Base-by-base conservation (phyloP, 2,888 invertebrate genomes). In the Lepidocyrtoides sp. region DNA sequence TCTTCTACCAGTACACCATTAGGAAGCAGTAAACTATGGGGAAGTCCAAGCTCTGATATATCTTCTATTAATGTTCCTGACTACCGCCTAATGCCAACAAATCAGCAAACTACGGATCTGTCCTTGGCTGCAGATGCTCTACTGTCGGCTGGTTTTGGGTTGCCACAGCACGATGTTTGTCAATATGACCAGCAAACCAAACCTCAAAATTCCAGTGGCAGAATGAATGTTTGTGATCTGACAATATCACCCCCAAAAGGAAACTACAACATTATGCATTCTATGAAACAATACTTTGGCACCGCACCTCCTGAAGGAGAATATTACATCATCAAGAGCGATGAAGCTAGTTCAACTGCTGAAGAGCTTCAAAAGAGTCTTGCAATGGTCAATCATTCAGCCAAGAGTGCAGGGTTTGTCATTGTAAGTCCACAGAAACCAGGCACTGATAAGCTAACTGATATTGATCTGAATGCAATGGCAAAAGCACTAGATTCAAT, bases 211-310 rank as follows among this genome's bases (percentile, higher is more conserved):
- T 7, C 85, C 10, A 51, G 51, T 26, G 60, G 51, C 3, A 29
- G 72, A 48, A n/a, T 79, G 17, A 44, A 36, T n/a, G 60, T 86
- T 8, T 85, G 91, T 20, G 91, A 91, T 51, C n/a, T 88, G 2
- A 89, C 86, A 2, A 72, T 89, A 51, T 89, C 91, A 5, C 92
- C 92, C 23, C 92, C 92, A 0, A 91, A 92, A 84, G 93, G 92
- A 66, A 94, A 93, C 32, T 92, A 93, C 66, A 93, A 92, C 60
- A 93, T 94, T 29, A 93, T 93, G 92, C 92, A 94, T 48, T 93
- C 93, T 0, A 93, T 94, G 93, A 91, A 92, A 79, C 91, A 93
- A 51, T 91, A 93, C 84, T 93, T 93, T 89, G 93, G 93, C 20
- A 89, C 81, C 12, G 92, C 93, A 2, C 94, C 94, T 10, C 90